Base-by-base conservation (phyloP, 35 echinoderm and acorn worm species). In the Holothuria glaberrima region DNA sequence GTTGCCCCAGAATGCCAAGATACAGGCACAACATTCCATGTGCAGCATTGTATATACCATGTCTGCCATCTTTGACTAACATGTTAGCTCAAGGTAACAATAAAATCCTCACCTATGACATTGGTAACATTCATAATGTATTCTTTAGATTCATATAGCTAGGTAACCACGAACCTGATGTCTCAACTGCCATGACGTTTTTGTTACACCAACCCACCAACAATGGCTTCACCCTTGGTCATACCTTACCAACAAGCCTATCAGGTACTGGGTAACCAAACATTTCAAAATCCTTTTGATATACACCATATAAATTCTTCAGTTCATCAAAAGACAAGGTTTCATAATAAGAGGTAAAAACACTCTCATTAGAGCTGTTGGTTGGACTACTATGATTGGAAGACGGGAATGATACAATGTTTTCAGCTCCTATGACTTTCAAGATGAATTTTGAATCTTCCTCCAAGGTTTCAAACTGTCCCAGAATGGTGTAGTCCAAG, bases 381-480 rank as follows among this genome's bases (percentile, higher is more conserved):
- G 96, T 98, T 3, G 95, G 95, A 71, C 90, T 94, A 52, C 93
- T 94, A 12, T 82, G 44, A 20, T 92, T 91, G 31, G 96, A 83
- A 35, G 70, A 77, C 12, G 96, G 96, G 65, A 98, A 98, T 25
- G 38, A 54, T 33, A 94, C 90, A 19, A 52, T 80, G 12, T 88
- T 35, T 17, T 63, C 67, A 9, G 76, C 50, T 32, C 83, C 88
- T 22, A 77, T 86, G 10, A 90, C 58, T 22, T 57, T 90, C 21
- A 98, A 62, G 28, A 98, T 89, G 48, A 92, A 94, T 7, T 92
- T 60, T 21, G 92, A 41, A 87, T 98, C 96, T 21, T 90, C 87
- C 18, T 92, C 31, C 3, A 98, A 45, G 29, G 90, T 98, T 89
- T 98, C 96, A 88, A 98, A 94, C n/a, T 92, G 94, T 0, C 96